Base-by-base conservation (phyloP, 2,113 vertebrate species). In the Pedionomus torquatus region DNA sequence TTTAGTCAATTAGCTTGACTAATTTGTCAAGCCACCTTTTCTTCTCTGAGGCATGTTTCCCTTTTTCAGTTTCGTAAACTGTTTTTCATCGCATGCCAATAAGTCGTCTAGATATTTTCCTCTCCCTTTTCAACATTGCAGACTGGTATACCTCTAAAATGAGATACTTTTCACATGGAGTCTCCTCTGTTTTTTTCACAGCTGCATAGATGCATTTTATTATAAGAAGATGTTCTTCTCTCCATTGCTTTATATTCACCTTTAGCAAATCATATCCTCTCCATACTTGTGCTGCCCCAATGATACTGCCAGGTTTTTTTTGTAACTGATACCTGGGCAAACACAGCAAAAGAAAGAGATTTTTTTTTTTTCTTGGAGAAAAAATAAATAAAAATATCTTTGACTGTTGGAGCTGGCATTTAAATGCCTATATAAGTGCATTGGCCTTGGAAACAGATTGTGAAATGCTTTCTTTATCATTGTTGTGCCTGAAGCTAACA, bases 161-260 rank as follows among this genome's bases (percentile, higher is more conserved):
- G 8, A 64, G 37, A 3, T 35, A 3, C 0, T 65, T 13, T n/a
- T 85, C 39, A 31, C 19, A 65, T 0, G 0, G 7, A 26, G 43
- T 30, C 31, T 93, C 31, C 28, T 78, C 9, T 16, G 39, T 33
- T 37, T 89, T 81, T 6, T 60, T 89, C 17, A 54, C 19, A 89
- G 37, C 21, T 31, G 11, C 39, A 25, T 19, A n/a, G 15, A 46
- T 61, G 20, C 33, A 37, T 77, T 77, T 69, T 69, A 14, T 44
- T 69, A 9, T 18, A 48, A 55, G 41, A 60, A 33, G 10, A 55
- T 24, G 21, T 68, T 79, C 3, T 89, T 93, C 4, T 24, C 18
- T 84, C 31, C 10, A 2, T 19, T 76, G 39, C 51, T 85, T 11
- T 70, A 46, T 48, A 75, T 75, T 37, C 23, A 75, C 12, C 64